Evolutionary conservation across 2,797 vertebrate species (phyloP).

Genomic region (Echiichthys vipera): DNA sequence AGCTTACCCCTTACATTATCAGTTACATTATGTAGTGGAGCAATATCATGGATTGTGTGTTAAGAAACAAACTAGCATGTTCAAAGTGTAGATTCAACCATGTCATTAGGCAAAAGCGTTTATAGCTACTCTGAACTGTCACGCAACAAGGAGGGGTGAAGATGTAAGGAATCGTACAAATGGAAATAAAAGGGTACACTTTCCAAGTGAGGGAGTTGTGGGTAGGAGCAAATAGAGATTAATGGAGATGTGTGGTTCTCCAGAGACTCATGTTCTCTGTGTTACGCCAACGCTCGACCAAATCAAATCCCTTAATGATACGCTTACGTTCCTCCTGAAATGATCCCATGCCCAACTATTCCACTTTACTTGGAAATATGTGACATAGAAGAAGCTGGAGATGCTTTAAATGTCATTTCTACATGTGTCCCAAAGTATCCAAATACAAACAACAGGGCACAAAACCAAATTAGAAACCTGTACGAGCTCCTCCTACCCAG

Average conservation of each 20-base stretch:
- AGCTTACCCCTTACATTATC: neutral
- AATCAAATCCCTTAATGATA: neutral
- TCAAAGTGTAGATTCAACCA: neutral
- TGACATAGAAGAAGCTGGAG: conserved; percentile 6
- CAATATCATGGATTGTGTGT: neutral
- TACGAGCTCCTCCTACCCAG: conserved; percentile 23
- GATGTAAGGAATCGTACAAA: neutral
- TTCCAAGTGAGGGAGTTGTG: neutral
- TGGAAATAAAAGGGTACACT: neutral
- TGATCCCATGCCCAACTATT: conserved; percentile 2
- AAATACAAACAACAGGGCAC: conserved; percentile 13
- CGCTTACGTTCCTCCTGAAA: neutral
- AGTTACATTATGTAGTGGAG: neutral
- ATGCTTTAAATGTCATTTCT: neutral
- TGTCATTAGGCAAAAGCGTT: neutral
- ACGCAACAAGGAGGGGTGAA: neutral
- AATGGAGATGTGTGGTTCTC: neutral
- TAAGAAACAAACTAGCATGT: neutral
- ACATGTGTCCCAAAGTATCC: neutral
- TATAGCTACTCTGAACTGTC: neutral
- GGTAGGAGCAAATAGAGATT: neutral
- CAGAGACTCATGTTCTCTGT: neutral
- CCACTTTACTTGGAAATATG: neutral
- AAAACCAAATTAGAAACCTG: conserved; percentile 35
- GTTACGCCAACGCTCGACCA: neutral